phyloP scores from a whole-genome alignment of 1,140 invertebrate genomes.

The Drosophila kanapiae region DNA sequence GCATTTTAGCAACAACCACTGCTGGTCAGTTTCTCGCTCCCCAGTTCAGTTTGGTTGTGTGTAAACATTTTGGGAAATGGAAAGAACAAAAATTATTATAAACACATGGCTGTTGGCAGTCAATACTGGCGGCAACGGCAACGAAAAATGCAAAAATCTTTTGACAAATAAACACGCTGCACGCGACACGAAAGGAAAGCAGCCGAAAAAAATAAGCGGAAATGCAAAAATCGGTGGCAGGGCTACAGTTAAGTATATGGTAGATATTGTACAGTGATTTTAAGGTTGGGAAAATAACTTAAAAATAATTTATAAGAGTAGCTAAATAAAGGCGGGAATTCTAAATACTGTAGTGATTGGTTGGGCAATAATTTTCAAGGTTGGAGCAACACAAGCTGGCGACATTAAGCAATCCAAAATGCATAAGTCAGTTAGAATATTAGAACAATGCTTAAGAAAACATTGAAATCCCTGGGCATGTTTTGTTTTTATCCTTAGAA shows the following conservation, averaged over 20 bases:
- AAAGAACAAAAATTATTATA: constrained; percentile 72
- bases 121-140: constrained; percentile 39
- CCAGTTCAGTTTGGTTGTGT: constrained; percentile 22
- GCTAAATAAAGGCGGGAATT: not conserved
- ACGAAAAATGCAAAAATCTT: constrained; percentile 63
- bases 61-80: constrained; percentile 71
- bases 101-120: constrained; percentile 65
- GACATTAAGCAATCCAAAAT: no score
- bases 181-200: constrained; percentile 60
- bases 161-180: constrained; percentile 80
- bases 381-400: not conserved
- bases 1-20: constrained; percentile 63
- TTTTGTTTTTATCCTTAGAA: no score
- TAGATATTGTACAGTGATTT: constrained; percentile 2
- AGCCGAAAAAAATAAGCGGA: not conserved
- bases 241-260: not conserved
- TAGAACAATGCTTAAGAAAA: no score
- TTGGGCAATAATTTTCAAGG: not conserved
- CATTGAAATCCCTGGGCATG: no score
- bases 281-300: not conserved
- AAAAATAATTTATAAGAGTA: no score
- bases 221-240: constrained; percentile 2
- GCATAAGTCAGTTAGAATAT: no score
- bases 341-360: not conserved
- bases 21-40: constrained; percentile 21